Percentiles rank a stretch among this genome's conserved stretches.
Evolutionary conservation across 2,113 vertebrate species (phyloP).

Genomic region (Myotis brandtii): DNA sequence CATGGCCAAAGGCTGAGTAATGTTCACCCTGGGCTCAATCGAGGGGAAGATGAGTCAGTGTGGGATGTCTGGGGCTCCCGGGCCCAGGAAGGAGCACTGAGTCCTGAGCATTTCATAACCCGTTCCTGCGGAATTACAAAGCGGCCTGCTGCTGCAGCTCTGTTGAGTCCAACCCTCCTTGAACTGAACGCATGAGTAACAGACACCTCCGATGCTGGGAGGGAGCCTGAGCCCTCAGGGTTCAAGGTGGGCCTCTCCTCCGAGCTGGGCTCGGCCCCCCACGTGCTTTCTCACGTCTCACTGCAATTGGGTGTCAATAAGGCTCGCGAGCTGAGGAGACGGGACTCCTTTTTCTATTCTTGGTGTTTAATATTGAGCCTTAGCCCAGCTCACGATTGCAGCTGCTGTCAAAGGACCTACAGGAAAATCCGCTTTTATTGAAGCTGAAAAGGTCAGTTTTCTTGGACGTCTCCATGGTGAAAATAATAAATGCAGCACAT

Average conservation of each 20-base stretch:
- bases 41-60: not conserved
- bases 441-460: conserved; percentile 89
- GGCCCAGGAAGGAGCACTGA: not conserved
- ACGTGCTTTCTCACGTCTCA: not conserved
- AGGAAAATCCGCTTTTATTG: conserved; percentile 89
- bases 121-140: not conserved
- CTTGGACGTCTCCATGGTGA: conserved; percentile 87
- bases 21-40: not conserved
- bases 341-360: conserved; percentile 58
- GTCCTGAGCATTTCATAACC: not conserved
- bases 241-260: not conserved
- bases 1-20: not conserved
- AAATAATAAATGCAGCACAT: conserved; percentile 86
- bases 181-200: not conserved
- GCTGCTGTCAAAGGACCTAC: conserved; percentile 81
- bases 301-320: not conserved
- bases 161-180: not conserved
- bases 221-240: not conserved
- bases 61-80: not conserved
- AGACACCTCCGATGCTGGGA: not conserved
- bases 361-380: conserved; percentile 79
- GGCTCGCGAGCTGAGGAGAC: not conserved
- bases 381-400: conserved; percentile 78
- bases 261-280: not conserved
- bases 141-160: not conserved